Conservation (phyloP, 1,140 invertebrate species). For the Brachionus paranguensis region DNA sequence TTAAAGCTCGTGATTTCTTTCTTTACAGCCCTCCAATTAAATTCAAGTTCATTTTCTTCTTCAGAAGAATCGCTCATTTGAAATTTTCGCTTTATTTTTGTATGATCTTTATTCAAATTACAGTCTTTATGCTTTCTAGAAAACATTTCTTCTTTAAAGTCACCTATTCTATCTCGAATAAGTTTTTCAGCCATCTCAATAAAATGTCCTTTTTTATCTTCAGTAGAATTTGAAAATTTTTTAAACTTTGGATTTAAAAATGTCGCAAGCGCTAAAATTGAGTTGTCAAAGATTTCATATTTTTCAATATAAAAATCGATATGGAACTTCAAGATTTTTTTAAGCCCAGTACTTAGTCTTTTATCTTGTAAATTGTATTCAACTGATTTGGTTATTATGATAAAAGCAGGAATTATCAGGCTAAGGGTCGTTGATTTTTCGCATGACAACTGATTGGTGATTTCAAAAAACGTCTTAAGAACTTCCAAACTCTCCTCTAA, state of each 20-base stretch:
- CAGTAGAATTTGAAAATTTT: neutral
- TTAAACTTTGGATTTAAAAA: slow-evolving; percentile 1
- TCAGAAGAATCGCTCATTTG: neutral
- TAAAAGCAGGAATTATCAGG: neutral
- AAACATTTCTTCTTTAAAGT: neutral
- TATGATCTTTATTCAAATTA: neutral
- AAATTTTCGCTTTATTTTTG: neutral
- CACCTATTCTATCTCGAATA: neutral
- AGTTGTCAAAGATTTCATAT: neutral
- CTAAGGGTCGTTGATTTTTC: neutral
- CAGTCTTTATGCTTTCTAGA: neutral
- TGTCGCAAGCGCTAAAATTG: neutral
- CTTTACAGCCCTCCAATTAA: neutral
- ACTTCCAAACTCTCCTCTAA: neutral
- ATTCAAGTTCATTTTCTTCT: neutral
- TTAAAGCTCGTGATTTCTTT: neutral
- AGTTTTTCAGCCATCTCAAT: neutral
- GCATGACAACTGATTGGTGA: neutral
- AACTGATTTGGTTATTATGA: neutral
- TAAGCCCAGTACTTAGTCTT: neutral
- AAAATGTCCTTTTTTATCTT: neutral
- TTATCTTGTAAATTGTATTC: neutral
- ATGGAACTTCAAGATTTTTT: neutral
- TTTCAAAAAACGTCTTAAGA: neutral
- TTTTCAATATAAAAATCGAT: neutral